Evolutionary conservation across 2,888 invertebrate species (phyloP).

Genomic region (Endomychus coccineus): DNA sequence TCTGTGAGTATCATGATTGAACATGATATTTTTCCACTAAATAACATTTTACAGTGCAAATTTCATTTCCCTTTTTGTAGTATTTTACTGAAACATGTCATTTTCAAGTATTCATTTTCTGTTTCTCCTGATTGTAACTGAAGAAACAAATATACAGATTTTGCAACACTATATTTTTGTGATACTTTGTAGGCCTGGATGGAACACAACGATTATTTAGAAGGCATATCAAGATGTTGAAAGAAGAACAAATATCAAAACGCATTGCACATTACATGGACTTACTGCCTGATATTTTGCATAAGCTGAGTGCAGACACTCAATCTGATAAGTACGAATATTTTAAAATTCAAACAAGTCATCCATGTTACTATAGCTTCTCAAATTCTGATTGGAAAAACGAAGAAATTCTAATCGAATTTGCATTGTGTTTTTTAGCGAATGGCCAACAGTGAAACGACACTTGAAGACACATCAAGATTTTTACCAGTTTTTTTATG

Average conservation of each 20-base stretch:
- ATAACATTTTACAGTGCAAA: too few species aligned
- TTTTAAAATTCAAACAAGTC: too few species aligned
- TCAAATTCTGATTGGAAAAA: too few species aligned
- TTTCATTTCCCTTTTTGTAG: too few species aligned
- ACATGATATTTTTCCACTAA: too few species aligned
- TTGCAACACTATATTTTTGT: too few species aligned
- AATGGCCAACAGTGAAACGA: constrained; percentile 82
- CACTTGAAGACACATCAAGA: constrained; percentile 87
- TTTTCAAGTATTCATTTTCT: too few species aligned
- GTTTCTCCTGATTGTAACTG: too few species aligned
- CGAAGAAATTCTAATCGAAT: not conserved
- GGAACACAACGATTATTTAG: constrained; percentile 64
- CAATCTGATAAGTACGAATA: constrained; percentile 52
- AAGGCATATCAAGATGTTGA: constrained; percentile 69
- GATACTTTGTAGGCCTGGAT: constrained; percentile 39
- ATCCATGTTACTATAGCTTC: too few species aligned
- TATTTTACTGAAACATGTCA: too few species aligned
- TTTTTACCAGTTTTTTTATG: constrained; percentile 88
- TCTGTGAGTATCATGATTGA: too few species aligned
- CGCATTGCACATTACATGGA: constrained; percentile 71
- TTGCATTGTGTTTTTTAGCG: constrained; percentile 47
- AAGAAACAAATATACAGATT: too few species aligned
- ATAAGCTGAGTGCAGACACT: constrained; percentile 70
- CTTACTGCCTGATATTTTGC: constrained; percentile 66
- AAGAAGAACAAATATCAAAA: constrained; percentile 72